These are phyloP conservation scores for Pollenia amentaria DNA, from an alignment of 2,888 invertebrate species.

Conservation along the genomic window DNA sequence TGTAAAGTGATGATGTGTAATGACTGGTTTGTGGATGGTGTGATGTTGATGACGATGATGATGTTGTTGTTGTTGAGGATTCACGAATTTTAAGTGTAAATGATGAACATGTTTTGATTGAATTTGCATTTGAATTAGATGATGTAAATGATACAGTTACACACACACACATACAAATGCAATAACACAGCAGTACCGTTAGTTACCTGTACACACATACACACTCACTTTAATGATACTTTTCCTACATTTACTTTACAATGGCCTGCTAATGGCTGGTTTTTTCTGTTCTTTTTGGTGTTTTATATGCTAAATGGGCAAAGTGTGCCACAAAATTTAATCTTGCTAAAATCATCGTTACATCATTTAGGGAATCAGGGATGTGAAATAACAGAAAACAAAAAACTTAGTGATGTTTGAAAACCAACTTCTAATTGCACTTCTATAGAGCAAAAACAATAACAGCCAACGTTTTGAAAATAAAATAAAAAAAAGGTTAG, in stretches of 20 bases:
- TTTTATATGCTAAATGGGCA: constrained; percentile 57
- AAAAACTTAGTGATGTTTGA: constrained; percentile 39
- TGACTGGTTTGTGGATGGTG: constrained; percentile 66
- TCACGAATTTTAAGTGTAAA: constrained; percentile 56
- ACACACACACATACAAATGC: neutral
- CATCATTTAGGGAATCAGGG: constrained; percentile 69
- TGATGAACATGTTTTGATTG: constrained; percentile 73
- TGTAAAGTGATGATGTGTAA: constrained; percentile 66
- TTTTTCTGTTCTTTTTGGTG: neutral
- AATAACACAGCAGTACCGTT: neutral
- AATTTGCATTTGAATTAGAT: constrained; percentile 75
- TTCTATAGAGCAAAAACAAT: constrained; percentile 6
- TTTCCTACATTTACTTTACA: constrained; percentile 11
- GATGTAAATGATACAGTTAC: constrained; percentile 61
- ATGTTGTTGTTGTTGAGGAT: constrained; percentile 2
- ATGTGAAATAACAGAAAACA: constrained; percentile 37
- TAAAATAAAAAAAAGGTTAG: neutral
- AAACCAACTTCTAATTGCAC: constrained; percentile 62
- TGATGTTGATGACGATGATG: constrained; percentile 52
- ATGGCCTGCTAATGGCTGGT: constrained; percentile 70
- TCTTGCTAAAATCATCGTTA: constrained; percentile 69
- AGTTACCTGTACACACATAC: neutral
- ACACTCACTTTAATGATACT: neutral
- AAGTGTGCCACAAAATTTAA: constrained; percentile 73
- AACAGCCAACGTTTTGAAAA: constrained; percentile 21